Base-by-base conservation (phyloP, 64 coral and sea anemone genomes). In the Stichodactyla helianthus region DNA sequence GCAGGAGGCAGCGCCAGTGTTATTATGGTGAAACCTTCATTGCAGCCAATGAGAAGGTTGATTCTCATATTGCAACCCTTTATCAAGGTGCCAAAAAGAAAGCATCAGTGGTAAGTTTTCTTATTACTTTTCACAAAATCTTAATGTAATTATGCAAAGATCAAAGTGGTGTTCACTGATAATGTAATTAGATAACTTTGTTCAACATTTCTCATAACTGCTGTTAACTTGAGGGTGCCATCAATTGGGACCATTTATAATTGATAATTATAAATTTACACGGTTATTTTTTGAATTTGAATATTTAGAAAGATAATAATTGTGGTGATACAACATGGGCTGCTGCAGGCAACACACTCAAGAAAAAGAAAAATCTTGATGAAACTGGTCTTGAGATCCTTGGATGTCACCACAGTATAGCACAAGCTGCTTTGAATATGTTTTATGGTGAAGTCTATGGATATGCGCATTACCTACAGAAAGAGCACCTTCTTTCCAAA, bases 321-420 rank as follows among this genome's bases (percentile, higher is more conserved):
- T 94, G 88, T 90, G 88, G 93, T 19, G 93, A 94, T 12, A 81
- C 93, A n/a, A 77, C 85, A 22, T 84, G 93, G 93, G 9, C 52
- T 7, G 88, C 93, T 53, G 79, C 93, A 17, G 77, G 81, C 51
- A 94, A 94, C 63, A 60, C 22, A 10, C 78, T 23, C 1, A 90
- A 60, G 50, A 90, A 89, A 60, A 25, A 65, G 20, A 54, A 57
- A 16, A 90, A 78, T n/a, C 79, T 84, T n/a, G 93, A 94, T 71
- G 93, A 94, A 35, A 90, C 93, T 55, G 81, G 89, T 77, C 22
- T 90, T 23, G 44, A 85, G 11, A 90, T 85, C 6, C 17, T 61
- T 55, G 89, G 89, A 56, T 90, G 89, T 83, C 27, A 82, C 59
- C 89, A 85, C 51, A 27, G 28, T 6, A 18, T 90, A 19, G 89